Evolutionary conservation across 2,113 vertebrate species (phyloP), one percentile per base, ranked within the genome.

Genomic region (Galeopterus variegatus): DNA sequence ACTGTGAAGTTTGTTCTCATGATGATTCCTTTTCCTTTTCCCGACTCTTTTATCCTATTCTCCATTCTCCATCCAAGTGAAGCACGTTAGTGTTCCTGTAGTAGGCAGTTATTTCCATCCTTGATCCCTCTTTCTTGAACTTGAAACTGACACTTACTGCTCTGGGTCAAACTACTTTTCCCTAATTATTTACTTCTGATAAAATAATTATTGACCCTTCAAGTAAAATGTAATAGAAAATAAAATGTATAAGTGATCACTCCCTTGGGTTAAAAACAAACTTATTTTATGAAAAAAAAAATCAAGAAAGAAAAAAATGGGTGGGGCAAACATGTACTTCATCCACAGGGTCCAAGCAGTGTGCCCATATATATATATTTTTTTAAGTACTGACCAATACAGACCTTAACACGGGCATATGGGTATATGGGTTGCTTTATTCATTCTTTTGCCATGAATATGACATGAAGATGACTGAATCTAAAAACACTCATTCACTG

Each of bases 361-460:
- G 19, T 70, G 23, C 1, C 3, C 0, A 0, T 31, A 56, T n/a
- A 28, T 0, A 28, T 41, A 41, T 41, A 41, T 41, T 72, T 60
- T 54, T 65, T 85, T 79, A 65, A 75, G 18, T 15, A 3, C 21
- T 60, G 24, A 77, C 33, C 62, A 77, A 77, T 62, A 41, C 0
- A 48, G 67, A 48, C 31, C 23, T 15, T 79, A 70, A 26, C 11
- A 24, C 6, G 3, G 31, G 24, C 7, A 52, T 17, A 21, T 10
- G 21, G 54, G 21, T 77, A 52, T 17, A 21, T 10, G 21, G 54
- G 21, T 77, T 64, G 24, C 7, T 56, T 36, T 17, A n/a, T 28
- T 54, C 4, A 6, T n/a, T 96, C 54, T 76, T 85, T 41, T 52
- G 15, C n/a, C 65, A 52, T n/a, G 26, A 23, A 76, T 65, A 14